Evolutionary conservation across 2,888 invertebrate genomes (phyloP).

Genomic region (Agriotes lineatus): DNA sequence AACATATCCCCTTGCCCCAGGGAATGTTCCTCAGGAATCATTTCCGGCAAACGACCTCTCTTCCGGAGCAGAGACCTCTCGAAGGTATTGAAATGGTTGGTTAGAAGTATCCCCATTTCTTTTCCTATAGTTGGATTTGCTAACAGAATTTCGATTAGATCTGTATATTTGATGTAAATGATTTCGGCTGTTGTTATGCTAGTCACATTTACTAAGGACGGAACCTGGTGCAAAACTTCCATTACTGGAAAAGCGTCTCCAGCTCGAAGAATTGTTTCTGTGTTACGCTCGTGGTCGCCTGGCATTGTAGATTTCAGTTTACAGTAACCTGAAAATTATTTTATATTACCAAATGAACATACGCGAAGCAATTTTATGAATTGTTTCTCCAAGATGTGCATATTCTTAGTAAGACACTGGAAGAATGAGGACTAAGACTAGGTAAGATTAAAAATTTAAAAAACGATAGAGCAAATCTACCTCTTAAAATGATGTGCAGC

Average conservation of each 20-base stretch:
- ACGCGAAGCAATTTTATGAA: too few species aligned
- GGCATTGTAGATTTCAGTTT: constrained; percentile 36
- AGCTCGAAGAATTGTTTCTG: constrained; percentile 33
- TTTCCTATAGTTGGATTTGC: constrained; percentile 6
- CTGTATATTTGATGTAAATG: constrained; percentile 34
- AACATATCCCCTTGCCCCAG: constrained; percentile 43
- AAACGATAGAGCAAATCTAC: neutral
- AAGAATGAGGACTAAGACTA: too few species aligned
- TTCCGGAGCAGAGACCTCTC: constrained; percentile 35
- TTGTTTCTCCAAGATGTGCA: too few species aligned
- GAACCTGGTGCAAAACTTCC: constrained; percentile 41
- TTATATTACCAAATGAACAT: too few species aligned
- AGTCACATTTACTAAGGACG: constrained; percentile 30
- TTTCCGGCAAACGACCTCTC: constrained; percentile 37
- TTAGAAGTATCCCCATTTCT: neutral
- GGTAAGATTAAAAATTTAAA: neutral
- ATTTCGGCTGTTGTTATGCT: constrained; percentile 45
- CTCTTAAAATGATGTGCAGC: constrained; percentile 43
- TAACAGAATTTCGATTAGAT: constrained; percentile 33
- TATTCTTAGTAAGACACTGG: too few species aligned
- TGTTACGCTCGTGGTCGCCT: constrained; percentile 40
- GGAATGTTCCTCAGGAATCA: constrained; percentile 33
- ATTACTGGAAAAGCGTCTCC: constrained; percentile 44
- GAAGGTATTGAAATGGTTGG: constrained; percentile 30
- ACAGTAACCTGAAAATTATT: constrained; percentile 42